Conservation (phyloP, 2,113 vertebrate genomes). For the Psilopogon haemacephalus region DNA sequence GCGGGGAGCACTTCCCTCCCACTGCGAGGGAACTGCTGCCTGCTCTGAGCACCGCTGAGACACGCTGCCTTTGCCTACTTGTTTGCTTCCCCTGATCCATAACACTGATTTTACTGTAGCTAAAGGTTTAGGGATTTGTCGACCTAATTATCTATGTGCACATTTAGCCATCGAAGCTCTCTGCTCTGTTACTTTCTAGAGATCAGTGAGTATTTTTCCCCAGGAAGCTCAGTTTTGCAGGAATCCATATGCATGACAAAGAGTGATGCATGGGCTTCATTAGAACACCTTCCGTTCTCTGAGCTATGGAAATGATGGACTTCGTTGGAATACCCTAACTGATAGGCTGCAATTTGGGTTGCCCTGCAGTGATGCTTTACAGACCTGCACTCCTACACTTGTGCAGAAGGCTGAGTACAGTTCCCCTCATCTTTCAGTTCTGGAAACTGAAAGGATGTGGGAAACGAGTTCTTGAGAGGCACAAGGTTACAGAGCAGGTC, state of each 20-base stretch:
- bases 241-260: background rate
- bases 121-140: background rate
- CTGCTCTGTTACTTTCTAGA: background rate
- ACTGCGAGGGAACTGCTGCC: background rate
- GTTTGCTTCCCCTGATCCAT: background rate
- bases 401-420: background rate
- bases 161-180: background rate
- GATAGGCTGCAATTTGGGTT: background rate
- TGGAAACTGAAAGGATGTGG: background rate
- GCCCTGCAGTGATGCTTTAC: background rate
- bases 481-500: background rate
- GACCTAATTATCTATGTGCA: background rate
- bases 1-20: background rate
- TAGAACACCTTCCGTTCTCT: background rate
- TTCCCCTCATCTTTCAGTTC: background rate
- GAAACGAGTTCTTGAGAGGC: background rate
- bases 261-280: background rate
- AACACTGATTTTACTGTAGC: background rate
- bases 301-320: background rate
- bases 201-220: background rate
- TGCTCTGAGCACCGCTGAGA: background rate
- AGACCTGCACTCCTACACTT: background rate
- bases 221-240: background rate
- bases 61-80: background rate
- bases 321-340: background rate